These are phyloP conservation scores for Urocitellus parryii DNA, from an alignment of 2,113 vertebrate species.

Conservation along the genomic window DNA sequence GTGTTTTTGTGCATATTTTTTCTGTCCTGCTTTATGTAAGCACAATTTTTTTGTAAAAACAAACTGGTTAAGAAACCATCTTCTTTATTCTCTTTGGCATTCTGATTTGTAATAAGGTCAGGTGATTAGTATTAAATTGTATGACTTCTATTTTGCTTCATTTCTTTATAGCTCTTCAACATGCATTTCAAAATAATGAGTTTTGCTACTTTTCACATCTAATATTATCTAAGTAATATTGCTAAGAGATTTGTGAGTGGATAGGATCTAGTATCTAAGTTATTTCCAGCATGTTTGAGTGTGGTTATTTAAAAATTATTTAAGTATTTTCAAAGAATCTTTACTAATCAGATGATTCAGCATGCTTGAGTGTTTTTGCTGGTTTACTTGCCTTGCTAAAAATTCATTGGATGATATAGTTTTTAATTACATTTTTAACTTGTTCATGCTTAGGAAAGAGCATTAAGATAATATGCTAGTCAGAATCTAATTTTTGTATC, in stretches of 20 bases:
- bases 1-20: background rate
- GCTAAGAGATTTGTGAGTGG: background rate
- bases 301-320: background rate
- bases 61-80: constrained; percentile 29
- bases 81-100: background rate
- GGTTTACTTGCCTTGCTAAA: constrained; percentile 10
- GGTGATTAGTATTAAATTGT: background rate
- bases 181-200: background rate
- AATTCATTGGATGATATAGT: background rate
- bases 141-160: constrained; percentile 44
- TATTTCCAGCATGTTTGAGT: constrained; percentile 36
- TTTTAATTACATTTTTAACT: constrained; percentile 28
- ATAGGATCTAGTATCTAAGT: background rate
- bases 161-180: background rate
- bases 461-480: background rate
- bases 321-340: constrained; percentile 11
- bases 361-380: background rate
- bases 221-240: background rate
- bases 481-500: background rate
- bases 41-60: fast-evolving
- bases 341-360: background rate
- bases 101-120: background rate
- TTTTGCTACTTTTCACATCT: background rate
- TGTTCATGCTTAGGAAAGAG: background rate
- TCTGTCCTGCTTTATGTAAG: constrained; percentile 22